These are phyloP conservation scores for Odontamblyopus lacepedii DNA, from an alignment of 2,797 vertebrate species.

Conservation along the genomic window DNA sequence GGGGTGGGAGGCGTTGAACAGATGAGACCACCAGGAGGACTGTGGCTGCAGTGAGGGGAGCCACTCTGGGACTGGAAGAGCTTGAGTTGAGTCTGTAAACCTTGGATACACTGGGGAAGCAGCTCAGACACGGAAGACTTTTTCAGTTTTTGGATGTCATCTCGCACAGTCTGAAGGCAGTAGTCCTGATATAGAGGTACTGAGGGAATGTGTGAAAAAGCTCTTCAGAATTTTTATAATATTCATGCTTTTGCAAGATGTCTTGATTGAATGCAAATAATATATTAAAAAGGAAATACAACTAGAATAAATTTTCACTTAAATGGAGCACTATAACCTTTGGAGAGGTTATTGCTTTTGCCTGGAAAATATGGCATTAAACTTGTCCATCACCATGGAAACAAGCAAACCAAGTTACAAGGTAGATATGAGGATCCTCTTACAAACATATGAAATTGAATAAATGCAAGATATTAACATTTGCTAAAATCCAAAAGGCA, in stretches of 20 bases:
- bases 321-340: too few species aligned
- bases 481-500: conserved; percentile 3
- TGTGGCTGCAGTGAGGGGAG: background rate
- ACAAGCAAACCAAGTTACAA: background rate
- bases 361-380: background rate
- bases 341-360: too few species aligned
- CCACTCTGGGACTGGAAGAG: fast-evolving
- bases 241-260: background rate
- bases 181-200: conserved; percentile 84
- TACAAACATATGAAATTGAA: background rate
- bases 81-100: conserved; percentile 17
- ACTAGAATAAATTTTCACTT: background rate
- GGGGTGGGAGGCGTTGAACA: conserved; percentile 4
- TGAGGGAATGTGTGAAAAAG: conserved; percentile 21
- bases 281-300: background rate
- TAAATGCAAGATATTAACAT: background rate
- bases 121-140: conserved; percentile 42
- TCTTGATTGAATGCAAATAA: background rate
- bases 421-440: too few species aligned
- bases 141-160: conserved; percentile 41
- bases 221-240: background rate
- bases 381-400: background rate
- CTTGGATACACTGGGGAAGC: conserved; percentile 26
- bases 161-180: conserved; percentile 55
- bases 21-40: background rate